Base-by-base conservation (phyloP, 2,113 vertebrate genomes). In the Xenopus laevis region DNA sequence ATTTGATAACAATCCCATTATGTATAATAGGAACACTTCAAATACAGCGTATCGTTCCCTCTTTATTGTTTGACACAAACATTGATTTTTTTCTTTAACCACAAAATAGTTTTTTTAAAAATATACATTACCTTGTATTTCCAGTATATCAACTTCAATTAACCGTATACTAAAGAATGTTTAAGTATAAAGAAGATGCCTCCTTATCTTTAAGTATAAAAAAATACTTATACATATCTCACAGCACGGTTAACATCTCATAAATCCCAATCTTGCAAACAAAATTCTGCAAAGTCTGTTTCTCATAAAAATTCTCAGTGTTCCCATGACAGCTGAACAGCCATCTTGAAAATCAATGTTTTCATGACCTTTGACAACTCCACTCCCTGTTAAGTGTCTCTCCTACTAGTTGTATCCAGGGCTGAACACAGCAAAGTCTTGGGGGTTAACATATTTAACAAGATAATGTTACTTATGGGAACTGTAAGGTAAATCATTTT, bases 331-430 rank as follows among this genome's bases (percentile, higher is more conserved):
- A 81, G 86, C 85, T 78, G 59, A 72, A 83, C 85, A 82, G 86
- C 89, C 90, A 92, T 91, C 89, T 91, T 89, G 87, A 89, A 88
- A 90, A 86, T 88, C 88, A 90, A 83, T 92, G 88, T 93, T 93
- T 92, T 89, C 83, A 87, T 85, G 91, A 90, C 89, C 89, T 89
- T 21, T 87, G 86, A 91, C 84, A 90, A 79, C 84, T 61, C 76
- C 79, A 80, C 79, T 86, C 81, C 78, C 86, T 83, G 83, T 82
- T 81, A 82, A 87, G 83, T 81, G 82, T 82, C 83, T 87, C 83
- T 87, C 87, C 87, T 84, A 81, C 82, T 85, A 84, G 86, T 89
- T 83, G 84, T 84, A 88, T 84, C 77, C 82, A 83, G 82, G 81
- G 87, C 17, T 88, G 84, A 85, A 89, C 88, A 86, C 82, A 83